Base-by-base conservation (phyloP, 2,113 vertebrate species). In the Colius striatus region DNA sequence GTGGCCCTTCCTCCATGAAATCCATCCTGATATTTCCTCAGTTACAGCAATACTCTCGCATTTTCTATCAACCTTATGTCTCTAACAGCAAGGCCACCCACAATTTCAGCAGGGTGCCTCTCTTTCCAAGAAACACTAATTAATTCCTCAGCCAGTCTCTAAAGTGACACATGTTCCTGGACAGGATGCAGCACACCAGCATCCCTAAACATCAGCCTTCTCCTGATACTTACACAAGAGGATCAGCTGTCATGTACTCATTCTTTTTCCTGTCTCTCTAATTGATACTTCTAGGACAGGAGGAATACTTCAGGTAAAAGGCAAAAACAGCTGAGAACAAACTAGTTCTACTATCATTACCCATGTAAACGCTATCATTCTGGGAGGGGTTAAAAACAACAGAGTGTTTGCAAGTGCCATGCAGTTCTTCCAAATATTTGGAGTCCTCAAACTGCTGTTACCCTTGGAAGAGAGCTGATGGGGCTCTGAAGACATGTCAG, bases 391-490 rank as follows among this genome's bases (percentile, higher is more conserved):
- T 92, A 96, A 94, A 77, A 86, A 92, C 84, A 81, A 95, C 88
- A 96, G 84, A 80, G 84, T 45, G 89, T 93, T 92, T 95, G 96
- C 94, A 94, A 97, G 87, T 94, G 91, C 95, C 96, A 98, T 96
- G 98, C 98, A 97, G 94, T 96, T 96, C 97, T 97, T 95, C 96
- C 96, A 95, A 96, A 97, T 95, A 97, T 94, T 92, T 96, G 93
- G 97, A 96, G 96, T 96, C 97, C 95, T 97, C 96, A 95, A 87
- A 97, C 98, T 97, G 97, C 97, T 92, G 97, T 98, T 98, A 98
- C 98, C 98, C 98, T 98, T 98, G 95, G 98, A 97, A 97, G 98
- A 97, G 94, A 98, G 98, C 98, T 98, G 98, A 93, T 97, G 98
- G 89, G 98, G 96, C 96, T 98, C 98, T 95, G 98, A 98, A 97